A percentile compares a stretch with the other conserved stretches of the same genome.
phyloP scores from a whole-genome alignment of 2,888 invertebrate species.

The Drepanosiphum platanoidis region DNA sequence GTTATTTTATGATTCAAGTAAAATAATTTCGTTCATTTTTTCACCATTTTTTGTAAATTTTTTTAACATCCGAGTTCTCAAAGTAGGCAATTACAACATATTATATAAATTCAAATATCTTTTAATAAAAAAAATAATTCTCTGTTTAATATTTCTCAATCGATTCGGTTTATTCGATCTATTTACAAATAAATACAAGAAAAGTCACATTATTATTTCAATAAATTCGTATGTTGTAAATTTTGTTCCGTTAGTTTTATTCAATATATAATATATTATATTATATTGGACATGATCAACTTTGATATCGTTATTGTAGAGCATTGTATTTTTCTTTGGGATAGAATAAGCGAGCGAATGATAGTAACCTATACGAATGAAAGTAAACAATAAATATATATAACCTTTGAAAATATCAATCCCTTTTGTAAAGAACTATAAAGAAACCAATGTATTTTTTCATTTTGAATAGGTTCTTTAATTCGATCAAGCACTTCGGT shows the following conservation, averaged over 20 bases:
- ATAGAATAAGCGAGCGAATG: not conserved
- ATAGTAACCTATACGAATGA: not conserved
- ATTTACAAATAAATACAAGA: not conserved
- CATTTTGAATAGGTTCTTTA: slow-evolving; percentile 38
- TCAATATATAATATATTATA: no score
- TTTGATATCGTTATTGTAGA: not conserved
- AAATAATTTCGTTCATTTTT: not conserved
- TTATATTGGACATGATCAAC: not conserved
- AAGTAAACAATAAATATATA: not conserved
- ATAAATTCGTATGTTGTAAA: no score
- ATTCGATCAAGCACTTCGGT: slow-evolving; percentile 41
- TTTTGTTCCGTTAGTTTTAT: no score
- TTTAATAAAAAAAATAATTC: not conserved
- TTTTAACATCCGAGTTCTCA: no score
- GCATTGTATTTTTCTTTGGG: not conserved
- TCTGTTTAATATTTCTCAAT: not conserved
- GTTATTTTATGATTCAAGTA: not conserved
- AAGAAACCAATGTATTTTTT: slow-evolving; percentile 22
- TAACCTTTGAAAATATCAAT: slow-evolving; percentile 36
- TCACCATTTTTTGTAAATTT: not conserved
- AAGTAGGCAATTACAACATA: not conserved
- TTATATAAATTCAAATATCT: not conserved
- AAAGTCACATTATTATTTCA: not conserved
- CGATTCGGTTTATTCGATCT: not conserved
- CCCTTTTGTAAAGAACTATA: slow-evolving; percentile 3